Conservation (phyloP, 1,140 invertebrate genomes). For the Laupala kohalensis region DNA sequence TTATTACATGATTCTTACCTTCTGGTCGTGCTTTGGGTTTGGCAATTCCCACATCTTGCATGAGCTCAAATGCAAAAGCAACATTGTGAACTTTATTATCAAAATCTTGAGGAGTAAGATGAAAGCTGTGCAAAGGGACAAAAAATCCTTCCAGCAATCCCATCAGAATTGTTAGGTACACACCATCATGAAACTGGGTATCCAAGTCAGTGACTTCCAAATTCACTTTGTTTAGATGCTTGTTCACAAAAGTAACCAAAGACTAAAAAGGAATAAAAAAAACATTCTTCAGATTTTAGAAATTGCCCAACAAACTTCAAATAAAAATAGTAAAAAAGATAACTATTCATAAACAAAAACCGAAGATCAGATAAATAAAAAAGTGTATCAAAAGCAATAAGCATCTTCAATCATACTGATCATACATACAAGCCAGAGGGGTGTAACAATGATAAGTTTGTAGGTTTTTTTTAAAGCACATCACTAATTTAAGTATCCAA, state of each 20-base stretch:
- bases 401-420: not conserved
- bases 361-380: not conserved
- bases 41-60: conserved; percentile 93
- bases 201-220: conserved; percentile 90
- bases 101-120: conserved; percentile 77
- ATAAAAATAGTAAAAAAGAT: not conserved
- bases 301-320: not conserved
- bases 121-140: conserved; percentile 89
- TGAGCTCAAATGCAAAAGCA: conserved; percentile 89
- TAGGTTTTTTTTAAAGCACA: too few relatives aligned
- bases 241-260: conserved; percentile 94
- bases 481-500: too few relatives aligned
- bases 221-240: conserved; percentile 93
- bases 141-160: conserved; percentile 96
- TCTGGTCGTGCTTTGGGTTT: conserved; percentile 92
- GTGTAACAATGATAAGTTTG: too few relatives aligned
- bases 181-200: conserved; percentile 93
- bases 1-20: too few relatives aligned
- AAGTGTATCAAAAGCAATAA: not conserved
- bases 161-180: conserved; percentile 88
- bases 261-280: conserved; percentile 45
- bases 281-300: not conserved
- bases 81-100: conserved; percentile 96
- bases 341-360: not conserved
- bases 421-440: too few relatives aligned